These are phyloP conservation scores for Aramus guarauna DNA, from an alignment of 2,113 vertebrate species.

Conservation along the genomic window DNA sequence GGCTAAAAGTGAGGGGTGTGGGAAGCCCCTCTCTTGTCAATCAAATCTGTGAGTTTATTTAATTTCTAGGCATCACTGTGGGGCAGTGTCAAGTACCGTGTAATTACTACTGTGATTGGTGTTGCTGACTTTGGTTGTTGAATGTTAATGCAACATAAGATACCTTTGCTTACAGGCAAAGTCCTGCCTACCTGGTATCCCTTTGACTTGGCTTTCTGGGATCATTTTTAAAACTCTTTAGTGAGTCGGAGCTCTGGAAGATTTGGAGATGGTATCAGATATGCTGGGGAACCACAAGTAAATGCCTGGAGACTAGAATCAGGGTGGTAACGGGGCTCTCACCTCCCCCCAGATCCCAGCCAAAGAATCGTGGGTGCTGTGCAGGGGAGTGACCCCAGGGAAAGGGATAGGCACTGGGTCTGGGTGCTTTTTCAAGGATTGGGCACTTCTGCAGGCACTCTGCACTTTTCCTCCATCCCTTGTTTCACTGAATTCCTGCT, in stretches of 20 bases:
- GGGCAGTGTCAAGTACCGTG: not conserved
- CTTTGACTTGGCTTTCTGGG: not conserved
- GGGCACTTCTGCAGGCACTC: not conserved
- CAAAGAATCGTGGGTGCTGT: rapidly evolving
- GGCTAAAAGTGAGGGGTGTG: not conserved
- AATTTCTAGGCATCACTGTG: not conserved
- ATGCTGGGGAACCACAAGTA: not conserved
- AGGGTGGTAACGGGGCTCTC: not conserved
- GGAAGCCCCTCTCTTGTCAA: not conserved
- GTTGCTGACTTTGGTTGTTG: not conserved
- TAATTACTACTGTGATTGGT: not conserved
- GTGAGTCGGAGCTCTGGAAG: not conserved
- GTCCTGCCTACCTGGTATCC: not conserved
- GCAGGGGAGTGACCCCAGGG: not conserved
- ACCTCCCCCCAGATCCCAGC: not conserved
- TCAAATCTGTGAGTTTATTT: not conserved
- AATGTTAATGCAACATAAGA: not conserved
- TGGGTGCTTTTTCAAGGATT: not conserved
- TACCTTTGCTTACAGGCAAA: not conserved
- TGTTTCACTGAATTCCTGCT: not conserved
- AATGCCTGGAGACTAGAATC: not conserved
- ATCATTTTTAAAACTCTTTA: not conserved
- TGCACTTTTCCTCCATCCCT: not conserved
- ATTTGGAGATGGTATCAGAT: not conserved
- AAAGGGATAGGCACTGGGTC: not conserved